Percentiles rank a stretch among this genome's conserved stretches.
These are phyloP conservation scores for Centrocercus urophasianus DNA, from an alignment of 2,113 vertebrate species.

Conservation along the genomic window DNA sequence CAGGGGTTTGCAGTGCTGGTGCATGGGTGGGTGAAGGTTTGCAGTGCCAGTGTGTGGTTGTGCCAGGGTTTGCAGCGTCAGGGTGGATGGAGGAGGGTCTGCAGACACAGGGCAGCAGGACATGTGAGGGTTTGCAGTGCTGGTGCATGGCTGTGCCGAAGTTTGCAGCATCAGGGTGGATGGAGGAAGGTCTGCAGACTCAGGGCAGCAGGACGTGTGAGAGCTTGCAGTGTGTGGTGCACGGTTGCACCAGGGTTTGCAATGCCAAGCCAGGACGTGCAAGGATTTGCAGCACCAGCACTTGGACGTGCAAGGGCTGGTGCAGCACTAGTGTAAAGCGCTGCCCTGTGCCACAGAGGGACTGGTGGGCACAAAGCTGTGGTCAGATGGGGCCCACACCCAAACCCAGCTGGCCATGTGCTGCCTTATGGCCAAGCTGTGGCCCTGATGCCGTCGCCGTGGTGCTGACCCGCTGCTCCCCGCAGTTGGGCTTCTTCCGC, in stretches of 20 bases:
- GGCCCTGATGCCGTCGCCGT: background rate
- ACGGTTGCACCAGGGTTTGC: background rate
- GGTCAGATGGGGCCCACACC: background rate
- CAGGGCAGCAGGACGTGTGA: background rate
- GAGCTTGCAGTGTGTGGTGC: background rate
- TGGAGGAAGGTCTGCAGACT: background rate
- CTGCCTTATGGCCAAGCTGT: background rate
- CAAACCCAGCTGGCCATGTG: background rate
- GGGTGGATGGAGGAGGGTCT: background rate
- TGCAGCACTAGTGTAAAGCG: rapidly evolving
- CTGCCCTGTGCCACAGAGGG: background rate
- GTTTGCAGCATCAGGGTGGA: background rate
- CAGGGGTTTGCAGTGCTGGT: background rate
- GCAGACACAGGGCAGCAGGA: background rate
- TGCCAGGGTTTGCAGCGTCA: background rate
- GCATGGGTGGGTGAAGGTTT: background rate
- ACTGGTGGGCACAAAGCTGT: rapidly evolving
- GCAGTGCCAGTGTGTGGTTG: background rate
- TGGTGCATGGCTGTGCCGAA: background rate
- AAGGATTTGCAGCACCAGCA: background rate
- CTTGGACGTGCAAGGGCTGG: background rate
- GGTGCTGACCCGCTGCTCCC: background rate
- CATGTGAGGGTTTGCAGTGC: background rate
- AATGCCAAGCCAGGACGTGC: background rate
- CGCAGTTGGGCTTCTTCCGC: slow-evolving; percentile 92